phyloP scores from a whole-genome alignment of 2,113 vertebrate genomes.

The Oenanthe oenanthe region DNA sequence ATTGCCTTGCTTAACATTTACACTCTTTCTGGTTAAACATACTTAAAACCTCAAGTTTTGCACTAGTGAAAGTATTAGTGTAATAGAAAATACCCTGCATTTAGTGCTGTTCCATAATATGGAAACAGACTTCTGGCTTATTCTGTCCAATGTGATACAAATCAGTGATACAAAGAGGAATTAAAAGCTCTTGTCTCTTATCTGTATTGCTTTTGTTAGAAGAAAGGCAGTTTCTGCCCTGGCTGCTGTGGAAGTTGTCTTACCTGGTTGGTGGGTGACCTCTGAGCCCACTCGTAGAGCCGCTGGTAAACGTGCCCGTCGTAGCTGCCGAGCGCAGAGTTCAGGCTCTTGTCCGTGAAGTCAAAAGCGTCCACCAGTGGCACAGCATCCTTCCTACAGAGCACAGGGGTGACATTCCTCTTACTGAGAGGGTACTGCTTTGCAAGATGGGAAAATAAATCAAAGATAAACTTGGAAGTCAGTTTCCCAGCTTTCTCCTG shows the following conservation, averaged over 20 bases:
- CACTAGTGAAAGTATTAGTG: not conserved
- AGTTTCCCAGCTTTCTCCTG: not conserved
- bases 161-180: not conserved
- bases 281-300: constrained; percentile 79
- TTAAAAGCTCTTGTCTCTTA: not conserved
- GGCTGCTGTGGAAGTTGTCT: not conserved
- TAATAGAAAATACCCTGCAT: not conserved
- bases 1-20: not conserved
- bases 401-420: not conserved
- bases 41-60: not conserved
- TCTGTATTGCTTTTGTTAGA: not conserved
- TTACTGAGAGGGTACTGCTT: not conserved
- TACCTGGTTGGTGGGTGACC: constrained; percentile 79
- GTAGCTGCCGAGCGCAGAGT: constrained; percentile 77
- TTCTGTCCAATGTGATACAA: not conserved
- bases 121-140: not conserved
- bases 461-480: not conserved
- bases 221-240: not conserved
- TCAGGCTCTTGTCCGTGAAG: constrained; percentile 72
- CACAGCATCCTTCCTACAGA: constrained; percentile 77
- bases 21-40: not conserved
- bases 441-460: not conserved
- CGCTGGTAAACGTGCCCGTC: constrained; percentile 77
- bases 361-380: constrained; percentile 82
- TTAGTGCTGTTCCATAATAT: not conserved